Evolutionary conservation across 2,113 vertebrate genomes (phyloP).

Genomic region (Pterophyllum scalare): DNA sequence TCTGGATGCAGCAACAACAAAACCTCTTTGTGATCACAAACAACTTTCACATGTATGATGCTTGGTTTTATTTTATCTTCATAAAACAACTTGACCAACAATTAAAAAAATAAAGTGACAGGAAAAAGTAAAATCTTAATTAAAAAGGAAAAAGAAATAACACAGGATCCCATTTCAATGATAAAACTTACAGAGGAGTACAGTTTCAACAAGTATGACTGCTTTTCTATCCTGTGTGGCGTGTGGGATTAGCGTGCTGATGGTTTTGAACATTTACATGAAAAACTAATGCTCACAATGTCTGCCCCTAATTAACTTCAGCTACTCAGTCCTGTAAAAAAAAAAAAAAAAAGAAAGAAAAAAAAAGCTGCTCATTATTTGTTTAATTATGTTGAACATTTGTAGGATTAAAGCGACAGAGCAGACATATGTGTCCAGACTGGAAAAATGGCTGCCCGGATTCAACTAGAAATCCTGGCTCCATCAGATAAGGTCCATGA

Average conservation of each 20-base stretch:
- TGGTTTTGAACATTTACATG: constrained; percentile 49
- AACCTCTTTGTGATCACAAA: constrained; percentile 1
- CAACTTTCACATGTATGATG: background rate
- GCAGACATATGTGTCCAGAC: constrained; percentile 18
- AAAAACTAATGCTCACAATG: constrained; percentile 51
- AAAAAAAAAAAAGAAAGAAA: background rate
- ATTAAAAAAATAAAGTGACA: constrained; percentile 32
- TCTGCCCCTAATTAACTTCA: constrained; percentile 62
- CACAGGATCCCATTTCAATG: constrained; percentile 7
- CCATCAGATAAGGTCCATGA: constrained; percentile 90
- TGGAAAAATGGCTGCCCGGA: background rate
- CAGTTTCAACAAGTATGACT: constrained; percentile 13
- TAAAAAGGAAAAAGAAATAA: constrained; percentile 43
- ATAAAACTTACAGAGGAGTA: constrained; percentile 17
- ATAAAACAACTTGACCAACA: constrained; percentile 55
- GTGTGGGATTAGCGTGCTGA: constrained; percentile 36
- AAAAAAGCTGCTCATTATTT: constrained; percentile 20
- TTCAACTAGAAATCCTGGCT: background rate
- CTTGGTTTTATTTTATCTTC: constrained; percentile 61
- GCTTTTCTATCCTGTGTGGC: constrained; percentile 17
- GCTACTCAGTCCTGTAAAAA: constrained; percentile 18
- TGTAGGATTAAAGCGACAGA: constrained; percentile 33
- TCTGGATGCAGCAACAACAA: background rate
- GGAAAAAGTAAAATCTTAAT: constrained; percentile 45
- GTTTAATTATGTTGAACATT: constrained; percentile 55